phyloP scores from a whole-genome alignment of 2,113 vertebrate species.

The Cyphomyrus discorhynchus region DNA sequence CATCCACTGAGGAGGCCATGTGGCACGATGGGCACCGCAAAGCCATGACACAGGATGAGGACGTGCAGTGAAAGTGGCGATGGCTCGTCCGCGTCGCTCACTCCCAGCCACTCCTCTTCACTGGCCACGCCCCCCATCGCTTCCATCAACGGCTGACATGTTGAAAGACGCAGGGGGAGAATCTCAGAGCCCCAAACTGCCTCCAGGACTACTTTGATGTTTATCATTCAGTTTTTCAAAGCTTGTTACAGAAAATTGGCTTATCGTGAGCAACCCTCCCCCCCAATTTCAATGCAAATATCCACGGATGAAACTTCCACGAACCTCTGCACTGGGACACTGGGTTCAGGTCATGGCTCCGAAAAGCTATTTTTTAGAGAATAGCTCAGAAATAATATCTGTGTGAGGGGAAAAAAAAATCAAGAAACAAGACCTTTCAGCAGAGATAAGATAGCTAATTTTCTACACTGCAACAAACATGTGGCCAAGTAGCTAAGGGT shows the following conservation, averaged over 20 bases:
- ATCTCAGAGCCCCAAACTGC: constrained; percentile 17
- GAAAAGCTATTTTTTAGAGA: background rate
- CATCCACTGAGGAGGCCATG: background rate
- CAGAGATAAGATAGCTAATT: background rate
- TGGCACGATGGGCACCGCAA: background rate
- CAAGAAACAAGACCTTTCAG: background rate
- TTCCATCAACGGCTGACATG: background rate
- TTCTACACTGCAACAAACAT: background rate
- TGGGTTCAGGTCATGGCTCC: background rate
- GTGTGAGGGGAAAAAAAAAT: background rate
- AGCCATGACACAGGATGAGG: background rate
- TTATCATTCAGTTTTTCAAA: constrained; percentile 42
- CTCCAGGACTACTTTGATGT: constrained; percentile 48
- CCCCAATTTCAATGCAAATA: constrained; percentile 43
- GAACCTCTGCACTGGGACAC: background rate
- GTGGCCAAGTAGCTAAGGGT: background rate
- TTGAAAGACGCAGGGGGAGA: background rate
- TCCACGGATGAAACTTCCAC: constrained; percentile 40
- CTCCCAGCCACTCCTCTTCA: too few species aligned
- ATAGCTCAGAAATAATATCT: background rate
- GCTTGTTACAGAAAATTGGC: constrained; percentile 38
- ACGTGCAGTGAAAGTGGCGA: background rate
- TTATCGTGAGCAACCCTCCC: constrained; percentile 36
- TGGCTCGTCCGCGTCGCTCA: too few species aligned
- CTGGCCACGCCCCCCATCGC: background rate